phyloP scores from a whole-genome alignment of 2,797 vertebrate species.

The Adelosebastes latens region DNA sequence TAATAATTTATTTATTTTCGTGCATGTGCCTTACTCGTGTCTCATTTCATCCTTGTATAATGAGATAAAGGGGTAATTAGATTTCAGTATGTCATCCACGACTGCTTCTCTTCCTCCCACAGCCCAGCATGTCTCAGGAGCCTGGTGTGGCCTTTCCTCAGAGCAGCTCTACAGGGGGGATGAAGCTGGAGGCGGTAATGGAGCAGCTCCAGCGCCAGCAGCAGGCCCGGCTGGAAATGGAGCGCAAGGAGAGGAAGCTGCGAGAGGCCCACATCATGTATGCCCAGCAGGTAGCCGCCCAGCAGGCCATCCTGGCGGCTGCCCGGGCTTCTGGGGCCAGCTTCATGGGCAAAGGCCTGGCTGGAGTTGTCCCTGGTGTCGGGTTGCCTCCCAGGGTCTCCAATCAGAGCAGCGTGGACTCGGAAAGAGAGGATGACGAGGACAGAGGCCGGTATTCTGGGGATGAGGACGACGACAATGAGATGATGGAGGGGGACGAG shows the following conservation, averaged over 20 bases:
- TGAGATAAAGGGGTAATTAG: conserved; percentile 31
- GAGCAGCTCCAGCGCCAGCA: conserved; percentile 94
- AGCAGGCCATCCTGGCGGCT: conserved; percentile 87
- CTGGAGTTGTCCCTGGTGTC: conserved; percentile 54
- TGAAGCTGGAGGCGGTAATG: conserved; percentile 93
- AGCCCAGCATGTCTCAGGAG: conserved; percentile 83
- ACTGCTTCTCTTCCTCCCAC: conserved; percentile 48
- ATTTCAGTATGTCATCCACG: conserved; percentile 38
- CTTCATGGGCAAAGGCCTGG: conserved; percentile 82
- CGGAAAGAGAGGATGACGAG: conserved; percentile 84
- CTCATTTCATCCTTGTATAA: conserved; percentile 3
- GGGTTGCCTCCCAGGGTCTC: conserved; percentile 73
- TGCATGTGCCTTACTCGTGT: not conserved
- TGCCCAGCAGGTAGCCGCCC: conserved; percentile 89
- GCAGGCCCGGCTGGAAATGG: conserved; percentile 87
- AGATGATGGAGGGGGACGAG: conserved; percentile 86
- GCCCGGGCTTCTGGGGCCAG: conserved; percentile 82
- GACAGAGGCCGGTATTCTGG: conserved; percentile 79
- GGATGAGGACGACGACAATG: conserved; percentile 78
- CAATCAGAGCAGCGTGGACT: conserved; percentile 86
- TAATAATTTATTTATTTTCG: not conserved
- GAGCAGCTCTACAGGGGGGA: conserved; percentile 85
- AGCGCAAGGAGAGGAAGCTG: conserved; percentile 89
- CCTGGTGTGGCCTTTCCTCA: conserved; percentile 84
- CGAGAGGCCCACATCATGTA: conserved; percentile 91